Evolutionary conservation across 2,888 invertebrate species (phyloP).

Genomic region (Spialia ferax): DNA sequence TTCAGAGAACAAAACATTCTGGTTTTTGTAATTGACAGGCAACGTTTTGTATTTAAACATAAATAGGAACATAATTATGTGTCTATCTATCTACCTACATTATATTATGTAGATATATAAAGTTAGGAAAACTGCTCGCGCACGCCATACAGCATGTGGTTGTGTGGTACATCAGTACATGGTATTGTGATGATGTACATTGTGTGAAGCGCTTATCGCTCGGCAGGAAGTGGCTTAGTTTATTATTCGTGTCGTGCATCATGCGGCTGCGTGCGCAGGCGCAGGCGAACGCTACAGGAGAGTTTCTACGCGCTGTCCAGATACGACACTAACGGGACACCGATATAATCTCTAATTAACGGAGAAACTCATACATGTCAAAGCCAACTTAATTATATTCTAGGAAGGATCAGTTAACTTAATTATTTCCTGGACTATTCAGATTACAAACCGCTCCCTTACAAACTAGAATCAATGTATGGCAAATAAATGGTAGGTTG

Average conservation of each 20-base stretch:
- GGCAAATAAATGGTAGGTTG: background rate
- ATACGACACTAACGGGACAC: constrained; percentile 72
- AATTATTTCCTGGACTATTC: constrained; percentile 38
- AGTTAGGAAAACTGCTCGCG: constrained; percentile 45
- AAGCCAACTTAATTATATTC: constrained; percentile 55
- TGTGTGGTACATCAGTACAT: constrained; percentile 56
- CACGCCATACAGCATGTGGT: constrained; percentile 48
- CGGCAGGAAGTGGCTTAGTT: constrained; percentile 84
- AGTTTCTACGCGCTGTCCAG: constrained; percentile 67
- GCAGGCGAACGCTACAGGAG: constrained; percentile 66
- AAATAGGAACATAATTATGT: constrained; percentile 47
- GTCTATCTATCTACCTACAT: too few species aligned
- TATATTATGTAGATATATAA: too few species aligned
- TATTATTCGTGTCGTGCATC: constrained; percentile 85
- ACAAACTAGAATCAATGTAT: constrained; percentile 9
- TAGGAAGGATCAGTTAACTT: constrained; percentile 35
- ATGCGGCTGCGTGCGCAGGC: constrained; percentile 67
- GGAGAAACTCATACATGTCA: constrained; percentile 59
- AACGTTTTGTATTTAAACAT: constrained; percentile 22
- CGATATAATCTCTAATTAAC: constrained; percentile 66
- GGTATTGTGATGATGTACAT: constrained; percentile 61
- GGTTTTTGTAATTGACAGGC: constrained; percentile 20
- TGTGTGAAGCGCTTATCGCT: constrained; percentile 78
- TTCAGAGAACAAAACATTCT: constrained; percentile 30
- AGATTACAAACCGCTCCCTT: constrained; percentile 22